phyloP scores from a whole-genome alignment of 2,888 invertebrate species.

The Nephrotoma guestfalica region DNA sequence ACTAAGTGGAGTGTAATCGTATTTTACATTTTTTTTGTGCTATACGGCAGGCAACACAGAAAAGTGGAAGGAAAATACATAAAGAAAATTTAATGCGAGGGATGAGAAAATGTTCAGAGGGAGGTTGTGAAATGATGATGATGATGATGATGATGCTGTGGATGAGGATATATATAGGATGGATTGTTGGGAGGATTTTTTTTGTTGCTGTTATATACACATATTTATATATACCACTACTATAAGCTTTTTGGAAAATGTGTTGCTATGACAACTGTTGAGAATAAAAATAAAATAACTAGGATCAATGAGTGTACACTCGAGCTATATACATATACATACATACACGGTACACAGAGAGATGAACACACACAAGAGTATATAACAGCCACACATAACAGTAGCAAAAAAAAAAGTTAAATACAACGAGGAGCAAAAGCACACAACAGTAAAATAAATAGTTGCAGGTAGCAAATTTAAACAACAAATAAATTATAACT shows the following conservation, averaged over 20 bases:
- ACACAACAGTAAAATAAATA: background rate
- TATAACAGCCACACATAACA: background rate
- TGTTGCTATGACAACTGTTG: conserved; percentile 4
- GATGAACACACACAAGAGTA: background rate
- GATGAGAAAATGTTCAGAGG: background rate
- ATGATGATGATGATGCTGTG: background rate
- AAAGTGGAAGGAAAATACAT: background rate
- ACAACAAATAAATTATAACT: conserved; percentile 3
- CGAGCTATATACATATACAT: background rate
- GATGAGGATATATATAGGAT: background rate
- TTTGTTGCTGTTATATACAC: background rate
- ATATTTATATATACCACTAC: background rate
- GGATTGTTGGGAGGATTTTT: background rate
- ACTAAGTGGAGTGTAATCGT: background rate
- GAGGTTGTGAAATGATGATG: background rate
- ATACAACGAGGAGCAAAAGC: background rate
- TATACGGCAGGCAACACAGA: background rate
- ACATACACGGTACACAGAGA: background rate
- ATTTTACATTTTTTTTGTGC: background rate
- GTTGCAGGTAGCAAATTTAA: conserved; percentile 4
- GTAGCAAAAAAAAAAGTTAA: background rate
- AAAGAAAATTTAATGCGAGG: background rate
- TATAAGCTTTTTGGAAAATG: background rate
- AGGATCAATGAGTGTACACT: conserved; percentile 1
- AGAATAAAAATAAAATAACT: conserved; percentile 1